Base-by-base conservation (phyloP, 2,888 invertebrate species). In the Panopea generosa region DNA sequence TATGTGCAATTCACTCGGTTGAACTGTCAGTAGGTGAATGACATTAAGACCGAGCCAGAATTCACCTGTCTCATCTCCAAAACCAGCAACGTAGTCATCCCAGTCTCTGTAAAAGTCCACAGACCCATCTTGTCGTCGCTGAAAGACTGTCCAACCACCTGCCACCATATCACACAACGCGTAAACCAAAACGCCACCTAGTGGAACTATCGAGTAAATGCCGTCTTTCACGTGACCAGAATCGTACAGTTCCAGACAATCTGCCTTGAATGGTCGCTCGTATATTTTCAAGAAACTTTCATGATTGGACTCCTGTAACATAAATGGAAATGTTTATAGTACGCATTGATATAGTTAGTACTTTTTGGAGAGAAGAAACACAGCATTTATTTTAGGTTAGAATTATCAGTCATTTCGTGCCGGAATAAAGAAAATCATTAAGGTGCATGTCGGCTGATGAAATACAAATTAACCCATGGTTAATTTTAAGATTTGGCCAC, bases 81-180 rank as follows among this genome's bases (percentile, higher is more conserved):
- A 65, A 33, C 53, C 55, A 2, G 14, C 27, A 14, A 55, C 55
- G 22, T 65, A 65, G 1, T 65, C 65, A 14, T 43, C 2, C 65
- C 53, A 55, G 16, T 43, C 18, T 6, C 65, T 2, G n/a, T 65
- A 43, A 24, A 65, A 65, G 22, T 65, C 40, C 27, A n/a, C 55
- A 16, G 55, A 52, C 1, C 65, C 65, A 52, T 55, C 55, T 14
- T 26, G 22, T 22, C 65, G 53, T 4, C 65, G 40, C 22, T 65
- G 65, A 2, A 65, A 22, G 18, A 65, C 43, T 1, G 65, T 65
- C 65, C 65, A 65, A 1, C 65, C 65, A 2, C 45, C 55, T 52
- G 50, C 52, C 4, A 24, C 43, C 62, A 62, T 62, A 52, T 62
- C 62, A 52, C 62, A 62, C 52, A 50, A 50, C 16, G 40, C 26